Percentiles rank a stretch among this genome's conserved stretches.
Evolutionary conservation across 1,140 invertebrate species (phyloP).

Genomic region (Wiebesia pumilae): DNA sequence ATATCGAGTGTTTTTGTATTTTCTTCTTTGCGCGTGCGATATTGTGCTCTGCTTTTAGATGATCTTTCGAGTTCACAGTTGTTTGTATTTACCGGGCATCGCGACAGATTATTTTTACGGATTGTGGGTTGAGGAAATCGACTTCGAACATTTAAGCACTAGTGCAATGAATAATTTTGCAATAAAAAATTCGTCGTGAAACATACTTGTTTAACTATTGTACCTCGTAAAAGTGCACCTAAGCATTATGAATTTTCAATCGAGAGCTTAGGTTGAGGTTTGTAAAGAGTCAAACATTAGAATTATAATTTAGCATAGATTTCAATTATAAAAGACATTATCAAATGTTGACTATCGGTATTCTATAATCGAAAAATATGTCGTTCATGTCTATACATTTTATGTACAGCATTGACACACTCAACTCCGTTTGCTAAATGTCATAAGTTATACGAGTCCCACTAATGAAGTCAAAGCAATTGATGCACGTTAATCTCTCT

Average conservation of each 20-base stretch:
- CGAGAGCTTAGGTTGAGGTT: not conserved
- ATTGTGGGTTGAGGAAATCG: no score
- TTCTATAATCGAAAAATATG: not conserved
- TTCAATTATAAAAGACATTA: no score
- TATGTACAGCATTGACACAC: no score
- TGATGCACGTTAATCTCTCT: no score
- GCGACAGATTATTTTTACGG: not conserved
- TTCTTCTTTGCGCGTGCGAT: not conserved
- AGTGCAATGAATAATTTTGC: not conserved
- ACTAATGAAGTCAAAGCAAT: no score
- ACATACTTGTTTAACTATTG: not conserved
- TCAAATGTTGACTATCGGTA: no score
- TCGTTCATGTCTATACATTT: not conserved
- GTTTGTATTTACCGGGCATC: not conserved
- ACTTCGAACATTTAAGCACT: not conserved
- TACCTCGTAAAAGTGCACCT: not conserved
- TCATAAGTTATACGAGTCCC: no score
- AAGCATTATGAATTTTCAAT: not conserved
- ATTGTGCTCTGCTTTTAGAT: not conserved
- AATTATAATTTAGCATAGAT: no score
- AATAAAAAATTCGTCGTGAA: not conserved
- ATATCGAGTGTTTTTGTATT: not conserved
- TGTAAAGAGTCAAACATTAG: no score
- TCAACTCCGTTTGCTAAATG: no score
- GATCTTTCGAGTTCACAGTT: not conserved